phyloP scores from a whole-genome alignment of 2,113 vertebrate genomes.

The Willisornis vidua region DNA sequence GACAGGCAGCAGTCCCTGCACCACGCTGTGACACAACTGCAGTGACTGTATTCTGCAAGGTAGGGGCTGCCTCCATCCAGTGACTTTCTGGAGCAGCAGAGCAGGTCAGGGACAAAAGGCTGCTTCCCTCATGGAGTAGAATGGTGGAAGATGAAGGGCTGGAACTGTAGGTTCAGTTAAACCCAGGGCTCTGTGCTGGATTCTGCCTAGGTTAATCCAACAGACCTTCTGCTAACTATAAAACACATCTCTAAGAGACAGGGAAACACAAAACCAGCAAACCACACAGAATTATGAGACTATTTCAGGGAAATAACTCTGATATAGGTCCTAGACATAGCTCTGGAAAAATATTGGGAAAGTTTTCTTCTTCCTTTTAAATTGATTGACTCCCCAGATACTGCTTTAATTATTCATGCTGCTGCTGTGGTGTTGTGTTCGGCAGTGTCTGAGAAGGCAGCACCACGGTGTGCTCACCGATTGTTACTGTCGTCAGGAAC shows the following conservation, averaged over 20 bases:
- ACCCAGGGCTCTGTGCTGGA: not conserved
- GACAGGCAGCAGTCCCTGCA: not conserved
- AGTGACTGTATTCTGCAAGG: not conserved
- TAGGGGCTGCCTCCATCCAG: not conserved
- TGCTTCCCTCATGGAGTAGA: not conserved
- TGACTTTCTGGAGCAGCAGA: not conserved
- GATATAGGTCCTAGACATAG: not conserved
- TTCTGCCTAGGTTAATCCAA: not conserved
- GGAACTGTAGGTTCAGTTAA: not conserved
- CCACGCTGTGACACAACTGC: not conserved
- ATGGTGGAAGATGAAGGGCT: not conserved
- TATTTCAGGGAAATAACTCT: not conserved
- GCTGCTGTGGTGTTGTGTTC: not conserved
- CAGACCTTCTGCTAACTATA: not conserved
- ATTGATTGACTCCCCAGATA: conserved; percentile 38
- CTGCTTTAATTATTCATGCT: conserved; percentile 51
- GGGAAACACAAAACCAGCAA: not conserved
- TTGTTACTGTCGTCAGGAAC: conserved; percentile 62
- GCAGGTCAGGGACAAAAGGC: not conserved
- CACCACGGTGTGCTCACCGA: not conserved
- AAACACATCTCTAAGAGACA: not conserved
- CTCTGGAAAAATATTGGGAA: not conserved
- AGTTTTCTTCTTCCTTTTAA: conserved; percentile 28
- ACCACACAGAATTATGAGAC: not conserved
- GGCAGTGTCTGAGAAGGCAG: conserved; percentile 34